Percentiles rank a stretch among this genome's conserved stretches.
Conservation (phyloP, 2,113 vertebrate species). For the Cacatua alba region DNA sequence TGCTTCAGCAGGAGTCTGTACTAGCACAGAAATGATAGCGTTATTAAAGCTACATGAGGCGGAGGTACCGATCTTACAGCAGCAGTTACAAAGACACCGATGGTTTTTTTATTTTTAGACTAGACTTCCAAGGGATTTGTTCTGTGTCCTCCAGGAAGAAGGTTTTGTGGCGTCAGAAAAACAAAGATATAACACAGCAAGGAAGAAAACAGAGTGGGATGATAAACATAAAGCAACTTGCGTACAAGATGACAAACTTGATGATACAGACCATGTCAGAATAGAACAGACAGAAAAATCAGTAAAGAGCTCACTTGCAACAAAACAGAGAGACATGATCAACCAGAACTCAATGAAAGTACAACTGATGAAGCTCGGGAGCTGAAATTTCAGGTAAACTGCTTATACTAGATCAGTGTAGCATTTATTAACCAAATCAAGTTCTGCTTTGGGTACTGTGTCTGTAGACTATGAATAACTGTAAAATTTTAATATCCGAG, state of each 20-base stretch:
- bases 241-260: neutral
- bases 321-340: neutral
- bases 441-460: neutral
- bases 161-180: neutral
- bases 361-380: neutral
- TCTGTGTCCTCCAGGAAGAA: constrained; percentile 57
- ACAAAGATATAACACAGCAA: neutral
- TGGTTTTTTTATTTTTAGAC: neutral
- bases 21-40: neutral
- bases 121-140: neutral
- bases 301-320: neutral
- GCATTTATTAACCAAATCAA: neutral
- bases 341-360: neutral
- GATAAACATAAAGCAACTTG: neutral
- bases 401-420: neutral
- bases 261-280: neutral
- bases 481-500: neutral
- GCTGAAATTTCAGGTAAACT: constrained; percentile 2
- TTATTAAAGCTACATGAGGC: neutral
- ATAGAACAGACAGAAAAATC: neutral
- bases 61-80: neutral
- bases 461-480: neutral
- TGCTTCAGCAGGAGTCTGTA: neutral
- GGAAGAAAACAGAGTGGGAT: neutral
- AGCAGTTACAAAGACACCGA: neutral